phyloP scores from a whole-genome alignment of 2,113 vertebrate species.

The Empidonax traillii region DNA sequence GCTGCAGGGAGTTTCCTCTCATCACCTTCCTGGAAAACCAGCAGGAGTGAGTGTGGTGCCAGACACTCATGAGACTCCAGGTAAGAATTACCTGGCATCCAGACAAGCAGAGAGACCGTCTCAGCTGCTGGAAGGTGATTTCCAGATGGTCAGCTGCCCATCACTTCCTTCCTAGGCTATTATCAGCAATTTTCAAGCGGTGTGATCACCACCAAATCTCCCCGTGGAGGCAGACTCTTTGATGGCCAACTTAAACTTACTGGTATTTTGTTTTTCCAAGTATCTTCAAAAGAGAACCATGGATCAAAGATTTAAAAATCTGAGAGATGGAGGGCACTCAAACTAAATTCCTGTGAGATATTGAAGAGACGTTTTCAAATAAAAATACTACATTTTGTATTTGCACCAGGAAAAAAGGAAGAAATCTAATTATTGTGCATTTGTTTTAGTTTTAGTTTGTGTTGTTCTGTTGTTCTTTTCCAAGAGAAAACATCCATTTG shows the following conservation, averaged over 20 bases:
- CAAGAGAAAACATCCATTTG: background rate
- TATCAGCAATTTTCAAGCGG: background rate
- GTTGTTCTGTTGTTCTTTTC: background rate
- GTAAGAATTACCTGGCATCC: slow-evolving; percentile 30
- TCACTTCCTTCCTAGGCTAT: background rate
- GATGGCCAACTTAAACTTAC: background rate
- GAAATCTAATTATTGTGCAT: background rate
- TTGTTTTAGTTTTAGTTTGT: background rate
- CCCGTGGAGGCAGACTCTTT: background rate
- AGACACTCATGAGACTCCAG: slow-evolving; percentile 16
- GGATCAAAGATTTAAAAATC: background rate
- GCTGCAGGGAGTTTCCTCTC: background rate
- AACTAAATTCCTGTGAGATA: background rate
- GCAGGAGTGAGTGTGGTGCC: background rate
- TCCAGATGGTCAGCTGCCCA: background rate
- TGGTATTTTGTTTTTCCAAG: background rate
- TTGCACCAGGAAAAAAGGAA: background rate
- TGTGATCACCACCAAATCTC: background rate
- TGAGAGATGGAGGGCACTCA: background rate
- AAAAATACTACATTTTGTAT: background rate
- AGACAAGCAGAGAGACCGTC: background rate
- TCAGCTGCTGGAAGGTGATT: background rate
- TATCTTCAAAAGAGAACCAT: background rate
- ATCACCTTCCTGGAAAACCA: slow-evolving; percentile 60
- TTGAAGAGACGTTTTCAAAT: background rate